Evolutionary conservation across 2,113 vertebrate species (phyloP), one percentile per base, ranked within the genome.

Genomic region (Paracanthobrama guichenoti): DNA sequence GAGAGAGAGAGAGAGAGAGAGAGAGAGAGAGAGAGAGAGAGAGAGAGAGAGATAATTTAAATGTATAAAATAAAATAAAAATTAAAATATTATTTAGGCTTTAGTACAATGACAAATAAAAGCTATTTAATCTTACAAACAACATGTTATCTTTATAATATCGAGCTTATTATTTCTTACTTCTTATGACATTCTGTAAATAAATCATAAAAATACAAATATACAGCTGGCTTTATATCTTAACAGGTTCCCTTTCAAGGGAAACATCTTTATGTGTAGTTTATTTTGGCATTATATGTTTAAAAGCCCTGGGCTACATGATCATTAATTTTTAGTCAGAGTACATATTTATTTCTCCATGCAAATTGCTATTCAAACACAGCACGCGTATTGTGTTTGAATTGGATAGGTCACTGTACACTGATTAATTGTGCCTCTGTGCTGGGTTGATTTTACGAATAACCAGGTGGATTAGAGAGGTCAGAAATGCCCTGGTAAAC

Each of bases 401-500:
- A 71, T 57, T 14, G 46, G 64, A 82, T 60, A 46, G 66, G 31
- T 31, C 50, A 76, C 60, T 16, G 53, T 22, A 24, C 67, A 60
- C 62, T 94, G 93, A 93, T 94, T 91, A 93, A 95, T 92, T 90
- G 90, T 91, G 88, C 86, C 83, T 89, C 88, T 86, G 88, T 81
- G 86, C 90, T 89, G 87, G 89, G 89, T 89, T 93, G 90, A 90
- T 91, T 87, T 79, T 92, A 91, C 90, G 92, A 93, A 93, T 93
- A 92, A 92, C 92, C 88, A 84, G 89, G 88, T 91, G 92, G 90
- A 93, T 93, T 92, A 92, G 91, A 90, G 92, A 92, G 93, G 92
- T 94, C 93, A 93, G 91, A 88, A 89, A 91, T 92, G 88, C 91
- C 91, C 91, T 92, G 90, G 89, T 92, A 93, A 93, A 94, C 92